phyloP scores from a whole-genome alignment of 2,797 vertebrate genomes.

The Myoxocephalus aenaeus region DNA sequence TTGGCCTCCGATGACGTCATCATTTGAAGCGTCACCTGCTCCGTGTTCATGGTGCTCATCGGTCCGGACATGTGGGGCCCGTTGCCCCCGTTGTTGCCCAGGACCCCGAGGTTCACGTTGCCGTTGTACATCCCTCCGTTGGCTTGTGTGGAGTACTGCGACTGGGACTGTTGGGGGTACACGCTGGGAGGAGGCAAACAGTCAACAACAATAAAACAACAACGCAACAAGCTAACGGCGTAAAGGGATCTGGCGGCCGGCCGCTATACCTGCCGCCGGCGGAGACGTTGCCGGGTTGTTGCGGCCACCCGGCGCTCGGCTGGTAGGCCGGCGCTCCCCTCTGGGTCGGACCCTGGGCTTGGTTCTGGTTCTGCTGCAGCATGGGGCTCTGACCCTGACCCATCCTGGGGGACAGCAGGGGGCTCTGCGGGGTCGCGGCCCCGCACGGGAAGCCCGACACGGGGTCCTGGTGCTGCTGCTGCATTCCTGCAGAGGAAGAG shows the following conservation, averaged over 20 bases:
- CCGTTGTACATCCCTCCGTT: conserved; percentile 91
- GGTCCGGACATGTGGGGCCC: conserved; percentile 85
- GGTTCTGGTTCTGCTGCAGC: conserved; percentile 71
- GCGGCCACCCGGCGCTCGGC: conserved; percentile 89
- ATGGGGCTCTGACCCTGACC: conserved; percentile 88
- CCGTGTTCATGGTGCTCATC: conserved; percentile 91
- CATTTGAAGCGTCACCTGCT: conserved; percentile 87
- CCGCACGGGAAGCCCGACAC: conserved; percentile 91
- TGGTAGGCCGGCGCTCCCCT: conserved; percentile 90
- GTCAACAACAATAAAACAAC: conserved; percentile 1
- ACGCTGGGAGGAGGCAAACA: conserved; percentile 80
- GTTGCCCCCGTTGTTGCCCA: conserved; percentile 89
- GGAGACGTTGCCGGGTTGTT: conserved; percentile 86
- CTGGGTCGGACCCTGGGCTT: conserved; percentile 73
- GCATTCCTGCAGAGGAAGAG: conserved; percentile 84
- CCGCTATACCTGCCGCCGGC: conserved; percentile 83
- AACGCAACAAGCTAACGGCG: too few relatives aligned
- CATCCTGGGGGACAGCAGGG: conserved; percentile 95
- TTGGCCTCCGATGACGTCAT: too few relatives aligned
- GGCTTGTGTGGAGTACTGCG: conserved; percentile 85
- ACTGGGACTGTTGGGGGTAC: conserved; percentile 92
- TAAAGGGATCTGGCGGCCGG: too few relatives aligned
- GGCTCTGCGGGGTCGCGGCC: conserved; percentile 90
- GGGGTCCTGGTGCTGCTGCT: conserved; percentile 87
- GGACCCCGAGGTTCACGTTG: conserved; percentile 92